These are phyloP conservation scores for Oxyscelio sp. DNA, from an alignment of 2,888 invertebrate species.

Conservation along the genomic window DNA sequence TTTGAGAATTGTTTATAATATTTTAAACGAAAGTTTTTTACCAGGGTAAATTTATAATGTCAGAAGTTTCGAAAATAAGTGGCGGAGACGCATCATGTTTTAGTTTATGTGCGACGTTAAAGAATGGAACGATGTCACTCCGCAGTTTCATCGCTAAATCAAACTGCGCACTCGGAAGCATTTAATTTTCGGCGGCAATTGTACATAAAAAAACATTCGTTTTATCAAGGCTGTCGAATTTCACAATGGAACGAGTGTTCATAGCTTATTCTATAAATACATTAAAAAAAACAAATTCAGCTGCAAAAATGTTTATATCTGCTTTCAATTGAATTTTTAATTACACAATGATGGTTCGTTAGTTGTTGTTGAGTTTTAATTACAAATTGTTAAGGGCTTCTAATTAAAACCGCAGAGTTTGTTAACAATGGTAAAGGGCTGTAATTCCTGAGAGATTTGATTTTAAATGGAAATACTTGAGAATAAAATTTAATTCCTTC, in stretches of 20 bases:
- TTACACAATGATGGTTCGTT: neutral
- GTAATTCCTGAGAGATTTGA: slow-evolving; percentile 2
- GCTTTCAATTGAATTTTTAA: slow-evolving; percentile 23
- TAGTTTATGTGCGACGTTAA: slow-evolving; percentile 19
- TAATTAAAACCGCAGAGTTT: slow-evolving; percentile 23
- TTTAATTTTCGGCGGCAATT: slow-evolving; percentile 19
- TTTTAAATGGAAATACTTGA: neutral
- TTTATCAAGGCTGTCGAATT: slow-evolving; percentile 45
- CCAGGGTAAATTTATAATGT: too few species aligned
- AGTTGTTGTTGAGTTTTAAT: slow-evolving; percentile 13
- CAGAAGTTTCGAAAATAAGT: neutral
- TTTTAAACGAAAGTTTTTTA: too few species aligned
- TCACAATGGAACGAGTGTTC: neutral
- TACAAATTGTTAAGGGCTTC: slow-evolving; percentile 26
- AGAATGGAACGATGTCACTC: slow-evolving; percentile 13
- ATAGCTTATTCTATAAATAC: slow-evolving; percentile 7
- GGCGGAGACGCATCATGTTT: neutral
- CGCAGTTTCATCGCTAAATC: slow-evolving; percentile 22
- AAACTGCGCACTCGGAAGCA: slow-evolving; percentile 5
- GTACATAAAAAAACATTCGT: slow-evolving; percentile 6
- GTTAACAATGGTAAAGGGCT: slow-evolving; percentile 14
- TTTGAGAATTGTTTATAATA: too few species aligned
- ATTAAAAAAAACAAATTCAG: neutral
- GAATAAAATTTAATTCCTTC: neutral
- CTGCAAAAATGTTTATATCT: neutral